Evolutionary conservation across 2,113 vertebrate genomes (phyloP).

Genomic region (Desmodus rotundus): DNA sequence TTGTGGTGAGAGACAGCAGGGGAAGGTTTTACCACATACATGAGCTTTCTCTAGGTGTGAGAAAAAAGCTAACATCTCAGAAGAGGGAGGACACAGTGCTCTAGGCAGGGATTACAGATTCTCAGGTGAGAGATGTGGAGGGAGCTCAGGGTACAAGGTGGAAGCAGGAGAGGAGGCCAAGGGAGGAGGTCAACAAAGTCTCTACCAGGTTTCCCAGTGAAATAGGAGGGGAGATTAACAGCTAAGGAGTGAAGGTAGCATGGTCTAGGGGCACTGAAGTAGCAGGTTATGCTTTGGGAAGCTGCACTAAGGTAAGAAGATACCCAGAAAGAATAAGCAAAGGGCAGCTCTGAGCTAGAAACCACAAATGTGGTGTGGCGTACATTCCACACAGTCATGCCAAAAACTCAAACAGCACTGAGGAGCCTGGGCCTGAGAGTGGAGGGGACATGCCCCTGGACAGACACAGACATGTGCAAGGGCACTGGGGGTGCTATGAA

Average conservation of each 20-base stretch:
- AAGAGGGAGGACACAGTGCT: background rate
- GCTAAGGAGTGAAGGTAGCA: rapidly evolving
- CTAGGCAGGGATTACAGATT: background rate
- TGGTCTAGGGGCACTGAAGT: background rate
- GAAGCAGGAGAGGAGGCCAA: background rate
- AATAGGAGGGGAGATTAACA: background rate
- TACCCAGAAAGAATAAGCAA: background rate
- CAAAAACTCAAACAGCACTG: background rate
- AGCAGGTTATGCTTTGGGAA: background rate
- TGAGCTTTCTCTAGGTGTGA: background rate
- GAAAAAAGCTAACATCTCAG: background rate
- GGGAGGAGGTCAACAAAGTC: rapidly evolving
- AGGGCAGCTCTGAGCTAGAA: background rate
- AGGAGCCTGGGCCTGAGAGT: background rate
- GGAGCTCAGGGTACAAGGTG: rapidly evolving
- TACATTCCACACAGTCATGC: background rate
- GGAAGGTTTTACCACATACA: background rate
- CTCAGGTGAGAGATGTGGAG: background rate
- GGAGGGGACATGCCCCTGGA: background rate
- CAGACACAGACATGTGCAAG: background rate
- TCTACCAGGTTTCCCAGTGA: background rate
- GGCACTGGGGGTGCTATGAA: background rate
- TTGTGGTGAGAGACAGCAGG: background rate
- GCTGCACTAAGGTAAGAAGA: background rate
- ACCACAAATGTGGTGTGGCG: background rate